Base-by-base conservation (phyloP, 2,888 invertebrate species). In the Meiosimyza platycephala region DNA sequence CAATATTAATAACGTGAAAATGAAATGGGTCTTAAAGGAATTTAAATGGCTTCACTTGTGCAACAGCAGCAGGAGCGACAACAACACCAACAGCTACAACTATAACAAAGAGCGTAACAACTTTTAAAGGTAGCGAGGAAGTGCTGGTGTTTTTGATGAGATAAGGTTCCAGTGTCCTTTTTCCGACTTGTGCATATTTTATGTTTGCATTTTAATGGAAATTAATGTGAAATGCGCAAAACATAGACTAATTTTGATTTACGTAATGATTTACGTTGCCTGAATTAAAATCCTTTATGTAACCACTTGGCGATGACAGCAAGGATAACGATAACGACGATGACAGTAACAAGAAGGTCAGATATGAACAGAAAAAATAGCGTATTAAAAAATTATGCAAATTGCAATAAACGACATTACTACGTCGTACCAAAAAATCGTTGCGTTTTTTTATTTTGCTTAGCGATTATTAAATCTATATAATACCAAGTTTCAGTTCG, bases 211-310 rank as follows among this genome's bases (percentile, higher is more conserved):
- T 83, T 83, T 82, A 83, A 83, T 89, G 83, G 83, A 83, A 83
- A 83, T 83, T 83, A 83, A 98, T 88, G 89, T 99, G 78, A 95
- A 98, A 88, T 91, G 96, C 88, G 98, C 71, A 62, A 33, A 47
- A 66, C 50, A 18, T 28, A 60, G 55, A 59, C 59, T 66, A 52
- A 51, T 54, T 72, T 66, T 60, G 60, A 72, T 66, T 72, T 72
- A 50, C 65, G 64, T 57, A 47, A 71, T 52, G 71, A 63, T 54
- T 63, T 63, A 71, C 71, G 57, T 40, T 59, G 68, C 68, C 50
- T 50, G 68, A 68, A 66, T 68, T 68, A 68, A 68, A 59, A 68
- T 47, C 68, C 59, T 68, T 68, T 57, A 68, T 59, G 68, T 47
- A 63, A 68, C 68, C 68, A 68, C 68, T 59, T 59, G 59, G 59